Percentiles rank a stretch among this genome's conserved stretches.
Conservation (phyloP, 2,888 invertebrate species). For the Diarsia mendica region DNA sequence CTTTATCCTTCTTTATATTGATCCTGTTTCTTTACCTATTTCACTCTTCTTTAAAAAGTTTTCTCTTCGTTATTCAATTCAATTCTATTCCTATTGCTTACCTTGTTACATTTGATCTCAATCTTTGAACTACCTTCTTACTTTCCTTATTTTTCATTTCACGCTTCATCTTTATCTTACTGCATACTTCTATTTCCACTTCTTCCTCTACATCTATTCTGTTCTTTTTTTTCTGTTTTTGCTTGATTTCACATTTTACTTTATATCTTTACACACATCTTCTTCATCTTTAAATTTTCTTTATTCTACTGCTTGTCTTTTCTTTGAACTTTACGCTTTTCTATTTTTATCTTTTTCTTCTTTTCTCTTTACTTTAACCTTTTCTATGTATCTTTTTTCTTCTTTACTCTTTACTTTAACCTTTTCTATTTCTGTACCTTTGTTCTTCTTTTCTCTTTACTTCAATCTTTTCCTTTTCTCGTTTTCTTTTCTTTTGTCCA, state of each 20-base stretch:
- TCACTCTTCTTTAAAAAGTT: neutral
- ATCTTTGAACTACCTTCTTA: neutral
- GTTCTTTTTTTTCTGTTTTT: neutral
- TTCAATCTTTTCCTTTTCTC: neutral
- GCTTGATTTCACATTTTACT: neutral
- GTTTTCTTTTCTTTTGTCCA: constrained; percentile 8
- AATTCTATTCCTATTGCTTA: neutral
- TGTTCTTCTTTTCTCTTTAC: neutral
- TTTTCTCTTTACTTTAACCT: neutral
- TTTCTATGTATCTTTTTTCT: too few relatives aligned
- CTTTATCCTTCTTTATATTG: neutral
- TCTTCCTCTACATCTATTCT: neutral
- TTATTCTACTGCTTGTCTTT: neutral
- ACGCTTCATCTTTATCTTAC: neutral
- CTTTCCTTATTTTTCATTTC: constrained; percentile 1
- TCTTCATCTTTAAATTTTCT: neutral
- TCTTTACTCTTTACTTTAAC: neutral
- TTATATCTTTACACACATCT: neutral
- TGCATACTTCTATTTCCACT: constrained; percentile 7
- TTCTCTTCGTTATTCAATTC: neutral
- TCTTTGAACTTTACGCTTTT: neutral
- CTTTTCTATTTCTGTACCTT: neutral
- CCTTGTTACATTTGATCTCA: neutral
- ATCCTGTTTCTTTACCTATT: neutral
- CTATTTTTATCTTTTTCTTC: constrained; percentile 5